These are phyloP conservation scores for Scotopteryx bipunctaria DNA, from an alignment of 2,888 invertebrate species.

Conservation along the genomic window DNA sequence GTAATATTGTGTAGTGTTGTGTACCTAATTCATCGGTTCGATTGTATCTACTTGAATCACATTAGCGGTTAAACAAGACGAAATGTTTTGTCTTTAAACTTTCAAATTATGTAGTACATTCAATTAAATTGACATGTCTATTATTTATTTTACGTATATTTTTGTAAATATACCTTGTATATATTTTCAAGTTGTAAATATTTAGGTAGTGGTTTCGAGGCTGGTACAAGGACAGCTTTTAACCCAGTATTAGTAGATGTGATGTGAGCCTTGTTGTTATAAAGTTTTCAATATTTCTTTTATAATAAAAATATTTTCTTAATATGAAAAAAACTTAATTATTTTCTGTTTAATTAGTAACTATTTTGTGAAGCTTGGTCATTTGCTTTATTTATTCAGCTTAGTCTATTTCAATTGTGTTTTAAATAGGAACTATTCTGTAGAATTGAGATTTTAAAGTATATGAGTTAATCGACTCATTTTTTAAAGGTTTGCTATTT, in stretches of 20 bases:
- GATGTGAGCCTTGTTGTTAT: constrained; percentile 59
- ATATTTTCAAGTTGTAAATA: constrained; percentile 58
- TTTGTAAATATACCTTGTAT: constrained; percentile 73
- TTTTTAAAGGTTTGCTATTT: constrained; percentile 18
- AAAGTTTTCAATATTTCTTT: constrained; percentile 29
- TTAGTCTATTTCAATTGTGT: constrained; percentile 1
- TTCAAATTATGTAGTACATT: constrained; percentile 67
- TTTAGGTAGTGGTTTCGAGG: constrained; percentile 33
- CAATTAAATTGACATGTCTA: constrained; percentile 79
- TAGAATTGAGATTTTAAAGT: constrained; percentile 8
- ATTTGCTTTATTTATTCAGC: constrained; percentile 5
- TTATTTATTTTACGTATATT: constrained; percentile 78
- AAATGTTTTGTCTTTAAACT: constrained; percentile 60
- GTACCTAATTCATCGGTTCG: constrained; percentile 31
- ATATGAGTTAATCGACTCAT: constrained; percentile 9
- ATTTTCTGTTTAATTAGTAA: constrained; percentile 5
- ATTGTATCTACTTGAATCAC: constrained; percentile 47
- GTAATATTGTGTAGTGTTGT: constrained; percentile 26
- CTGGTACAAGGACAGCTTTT: constrained; percentile 51
- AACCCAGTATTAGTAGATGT: constrained; percentile 76
- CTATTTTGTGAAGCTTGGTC: constrained; percentile 1
- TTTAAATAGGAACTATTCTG: neutral
- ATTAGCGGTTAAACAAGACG: constrained; percentile 55
- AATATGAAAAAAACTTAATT: constrained; percentile 4
- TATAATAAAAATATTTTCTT: neutral